These are phyloP conservation scores for Tipula lateralis DNA, from an alignment of 2,888 invertebrate genomes.

Conservation along the genomic window DNA sequence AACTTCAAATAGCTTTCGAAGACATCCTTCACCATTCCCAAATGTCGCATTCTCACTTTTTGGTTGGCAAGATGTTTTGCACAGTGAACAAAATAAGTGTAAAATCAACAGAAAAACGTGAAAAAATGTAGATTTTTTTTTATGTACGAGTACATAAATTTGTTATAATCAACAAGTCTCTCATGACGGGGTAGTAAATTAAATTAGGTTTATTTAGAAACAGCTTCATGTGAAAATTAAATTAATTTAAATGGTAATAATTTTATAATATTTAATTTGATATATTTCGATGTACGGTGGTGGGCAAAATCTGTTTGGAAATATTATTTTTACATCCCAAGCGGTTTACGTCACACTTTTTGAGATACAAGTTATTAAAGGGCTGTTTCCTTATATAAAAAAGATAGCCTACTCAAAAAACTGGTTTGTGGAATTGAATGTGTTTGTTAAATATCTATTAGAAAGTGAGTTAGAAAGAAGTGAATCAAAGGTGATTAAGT, in stretches of 20 bases:
- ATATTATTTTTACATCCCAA: no score
- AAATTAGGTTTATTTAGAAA: background rate
- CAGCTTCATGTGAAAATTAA: background rate
- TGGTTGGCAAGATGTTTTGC: background rate
- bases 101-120: background rate
- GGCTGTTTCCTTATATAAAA: no score
- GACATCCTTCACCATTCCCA: background rate
- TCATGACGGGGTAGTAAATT: background rate
- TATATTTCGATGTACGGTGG: background rate
- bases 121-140: background rate
- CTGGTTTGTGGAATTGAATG: no score
- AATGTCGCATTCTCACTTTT: background rate
- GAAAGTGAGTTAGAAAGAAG: no score
- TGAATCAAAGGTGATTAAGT: no score
- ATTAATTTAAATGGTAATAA: background rate
- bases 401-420: no score
- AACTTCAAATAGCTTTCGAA: background rate
- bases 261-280: background rate
- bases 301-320: background rate
- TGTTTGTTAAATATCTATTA: no score
- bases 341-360: background rate
- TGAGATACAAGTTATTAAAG: no score
- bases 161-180: background rate
- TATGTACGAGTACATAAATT: background rate
- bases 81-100: background rate